Evolutionary conservation across 2,113 vertebrate genomes (phyloP).

Genomic region (Campylomormyrus tamandua): DNA sequence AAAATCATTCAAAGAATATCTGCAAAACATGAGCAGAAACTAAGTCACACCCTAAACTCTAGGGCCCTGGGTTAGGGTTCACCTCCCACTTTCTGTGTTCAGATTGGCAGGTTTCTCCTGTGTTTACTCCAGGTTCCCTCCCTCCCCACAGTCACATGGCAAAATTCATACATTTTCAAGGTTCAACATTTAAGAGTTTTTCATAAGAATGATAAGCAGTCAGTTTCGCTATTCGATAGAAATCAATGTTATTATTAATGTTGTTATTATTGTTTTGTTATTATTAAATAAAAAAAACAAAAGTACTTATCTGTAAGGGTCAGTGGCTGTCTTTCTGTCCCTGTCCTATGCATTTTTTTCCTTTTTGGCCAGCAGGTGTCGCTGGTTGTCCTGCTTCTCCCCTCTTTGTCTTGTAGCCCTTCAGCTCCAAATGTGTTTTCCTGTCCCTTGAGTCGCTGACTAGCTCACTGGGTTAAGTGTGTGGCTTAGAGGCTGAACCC

Average conservation of each 20-base stretch:
- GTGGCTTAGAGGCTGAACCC: neutral
- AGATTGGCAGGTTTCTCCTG: neutral
- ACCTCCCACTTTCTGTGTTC: neutral
- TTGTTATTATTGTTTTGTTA: too few relatives aligned
- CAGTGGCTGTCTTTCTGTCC: neutral
- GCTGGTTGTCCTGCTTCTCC: neutral
- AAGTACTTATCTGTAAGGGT: neutral
- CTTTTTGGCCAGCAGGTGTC: neutral
- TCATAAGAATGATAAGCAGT: neutral
- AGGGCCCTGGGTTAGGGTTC: neutral
- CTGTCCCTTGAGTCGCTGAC: neutral
- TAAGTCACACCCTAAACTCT: neutral
- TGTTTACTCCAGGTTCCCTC: neutral
- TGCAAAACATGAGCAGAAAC: neutral
- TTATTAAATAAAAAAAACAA: neutral
- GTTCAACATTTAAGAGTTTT: neutral
- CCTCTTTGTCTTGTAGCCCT: neutral
- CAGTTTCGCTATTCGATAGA: neutral
- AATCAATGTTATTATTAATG: neutral
- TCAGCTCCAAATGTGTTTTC: neutral
- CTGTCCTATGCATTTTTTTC: neutral
- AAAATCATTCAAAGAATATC: neutral
- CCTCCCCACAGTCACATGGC: neutral
- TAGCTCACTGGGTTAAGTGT: neutral
- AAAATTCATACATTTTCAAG: neutral